These are phyloP conservation scores for Dermatemys mawii DNA, from an alignment of 2,113 vertebrate species.

Conservation along the genomic window DNA sequence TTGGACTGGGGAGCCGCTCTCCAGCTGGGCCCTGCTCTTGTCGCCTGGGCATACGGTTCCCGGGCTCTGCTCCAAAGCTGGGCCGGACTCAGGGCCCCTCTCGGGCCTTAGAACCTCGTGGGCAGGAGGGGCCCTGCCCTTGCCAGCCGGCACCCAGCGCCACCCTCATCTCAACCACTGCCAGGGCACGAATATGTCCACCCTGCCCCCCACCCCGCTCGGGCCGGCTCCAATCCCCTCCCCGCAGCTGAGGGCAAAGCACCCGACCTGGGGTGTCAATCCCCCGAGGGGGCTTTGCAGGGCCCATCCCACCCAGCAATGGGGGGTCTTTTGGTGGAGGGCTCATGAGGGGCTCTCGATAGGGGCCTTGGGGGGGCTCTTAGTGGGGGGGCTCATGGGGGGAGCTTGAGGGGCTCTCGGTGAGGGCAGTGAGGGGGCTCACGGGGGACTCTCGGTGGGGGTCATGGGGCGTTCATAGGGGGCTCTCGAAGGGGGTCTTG, in stretches of 20 bases:
- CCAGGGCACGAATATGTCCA: neutral
- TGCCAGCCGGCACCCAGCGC: neutral
- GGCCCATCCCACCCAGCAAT: no score
- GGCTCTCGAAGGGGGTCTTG: rapidly evolving
- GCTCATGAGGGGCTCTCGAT: no score
- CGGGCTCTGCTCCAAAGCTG: neutral
- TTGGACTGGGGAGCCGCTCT: neutral
- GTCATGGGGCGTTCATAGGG: no score
- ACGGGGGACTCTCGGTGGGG: neutral
- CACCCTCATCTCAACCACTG: neutral
- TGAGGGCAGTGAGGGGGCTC: no score
- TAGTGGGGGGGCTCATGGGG: neutral
- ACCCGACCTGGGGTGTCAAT: neutral
- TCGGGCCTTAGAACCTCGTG: no score
- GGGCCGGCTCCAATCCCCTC: no score
- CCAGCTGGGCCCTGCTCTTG: neutral
- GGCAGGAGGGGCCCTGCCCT: neutral
- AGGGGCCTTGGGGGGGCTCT: neutral
- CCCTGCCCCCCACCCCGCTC: neutral
- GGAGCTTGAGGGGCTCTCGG: no score
- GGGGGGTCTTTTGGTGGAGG: neutral
- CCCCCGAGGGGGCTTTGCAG: no score
- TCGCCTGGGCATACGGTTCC: no score
- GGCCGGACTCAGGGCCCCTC: no score
- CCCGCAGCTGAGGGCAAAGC: no score